Evolutionary conservation across 2,888 invertebrate species (phyloP).

Genomic region (Actias luna): DNA sequence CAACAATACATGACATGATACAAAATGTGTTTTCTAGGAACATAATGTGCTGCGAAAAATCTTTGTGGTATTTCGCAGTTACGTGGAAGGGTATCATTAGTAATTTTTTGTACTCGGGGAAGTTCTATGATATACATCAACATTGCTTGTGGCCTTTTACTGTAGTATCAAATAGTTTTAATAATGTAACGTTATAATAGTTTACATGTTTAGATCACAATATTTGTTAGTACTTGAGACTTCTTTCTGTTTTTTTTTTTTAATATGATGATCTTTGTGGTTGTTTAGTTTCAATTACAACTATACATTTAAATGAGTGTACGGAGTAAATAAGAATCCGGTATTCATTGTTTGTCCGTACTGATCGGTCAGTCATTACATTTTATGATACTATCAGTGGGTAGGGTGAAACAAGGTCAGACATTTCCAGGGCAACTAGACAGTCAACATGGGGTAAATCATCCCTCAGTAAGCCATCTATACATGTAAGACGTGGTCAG

Average conservation of each 20-base stretch:
- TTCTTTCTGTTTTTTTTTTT: not conserved
- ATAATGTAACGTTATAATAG: too few relatives aligned
- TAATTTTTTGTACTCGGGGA: not conserved
- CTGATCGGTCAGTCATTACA: not conserved
- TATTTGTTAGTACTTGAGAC: not conserved
- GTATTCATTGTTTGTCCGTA: not conserved
- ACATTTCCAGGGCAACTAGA: conserved; percentile 68
- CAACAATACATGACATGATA: not conserved
- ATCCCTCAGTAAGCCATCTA: conserved; percentile 29
- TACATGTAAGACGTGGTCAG: conserved; percentile 26
- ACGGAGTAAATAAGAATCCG: not conserved
- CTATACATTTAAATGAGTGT: not conserved
- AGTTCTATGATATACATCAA: not conserved
- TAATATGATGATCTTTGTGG: too few relatives aligned
- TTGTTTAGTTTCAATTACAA: too few relatives aligned
- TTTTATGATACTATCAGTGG: conserved; percentile 42
- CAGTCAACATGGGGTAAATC: conserved; percentile 45
- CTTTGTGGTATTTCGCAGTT: not conserved
- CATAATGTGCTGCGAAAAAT: not conserved
- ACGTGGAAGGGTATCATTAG: not conserved
- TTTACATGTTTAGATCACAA: not conserved
- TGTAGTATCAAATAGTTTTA: too few relatives aligned
- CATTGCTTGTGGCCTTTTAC: too few relatives aligned
- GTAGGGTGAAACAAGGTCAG: conserved; percentile 60
- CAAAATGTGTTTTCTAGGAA: not conserved